Conservation (phyloP, 2,888 invertebrate species). For the Hyppa rectilinea region DNA sequence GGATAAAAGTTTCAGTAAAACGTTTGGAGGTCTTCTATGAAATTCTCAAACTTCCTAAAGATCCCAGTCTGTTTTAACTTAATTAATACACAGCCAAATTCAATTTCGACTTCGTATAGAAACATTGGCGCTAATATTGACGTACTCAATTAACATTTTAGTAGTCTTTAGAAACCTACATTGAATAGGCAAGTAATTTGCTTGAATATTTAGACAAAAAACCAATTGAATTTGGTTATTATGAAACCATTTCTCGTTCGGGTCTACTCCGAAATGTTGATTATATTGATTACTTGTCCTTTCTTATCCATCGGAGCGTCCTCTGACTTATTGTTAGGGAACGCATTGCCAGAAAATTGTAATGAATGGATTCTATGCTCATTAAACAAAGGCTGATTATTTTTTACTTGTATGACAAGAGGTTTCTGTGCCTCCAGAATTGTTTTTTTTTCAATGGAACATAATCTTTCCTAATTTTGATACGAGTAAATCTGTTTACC, state of each 20-base stretch:
- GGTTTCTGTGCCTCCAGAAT: not conserved
- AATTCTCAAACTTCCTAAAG: not conserved
- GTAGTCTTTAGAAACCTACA: conserved; percentile 37
- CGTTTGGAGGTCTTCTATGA: not conserved
- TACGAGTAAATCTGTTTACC: not conserved
- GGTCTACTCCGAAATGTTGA: conserved; percentile 21
- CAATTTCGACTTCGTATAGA: conserved; percentile 23
- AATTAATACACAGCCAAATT: conserved; percentile 18
- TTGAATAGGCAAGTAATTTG: conserved; percentile 50
- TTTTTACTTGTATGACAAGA: not conserved
- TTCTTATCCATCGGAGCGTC: conserved; percentile 24
- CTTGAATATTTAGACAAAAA: conserved; percentile 31
- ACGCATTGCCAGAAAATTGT: conserved; percentile 9
- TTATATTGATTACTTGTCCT: conserved; percentile 35
- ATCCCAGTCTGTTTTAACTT: not conserved
- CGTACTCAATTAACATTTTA: conserved; percentile 32
- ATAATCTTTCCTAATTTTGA: not conserved
- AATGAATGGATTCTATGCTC: not conserved
- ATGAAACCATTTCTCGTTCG: conserved; percentile 33
- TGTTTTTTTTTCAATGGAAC: not conserved
- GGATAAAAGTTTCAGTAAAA: too few relatives aligned
- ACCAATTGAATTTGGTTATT: conserved; percentile 29
- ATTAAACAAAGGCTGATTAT: conserved; percentile 7
- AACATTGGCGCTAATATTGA: conserved; percentile 19
- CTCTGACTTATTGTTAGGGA: not conserved